These are phyloP conservation scores for Polymixis lichenea DNA, from an alignment of 2,888 invertebrate genomes.

Conservation along the genomic window DNA sequence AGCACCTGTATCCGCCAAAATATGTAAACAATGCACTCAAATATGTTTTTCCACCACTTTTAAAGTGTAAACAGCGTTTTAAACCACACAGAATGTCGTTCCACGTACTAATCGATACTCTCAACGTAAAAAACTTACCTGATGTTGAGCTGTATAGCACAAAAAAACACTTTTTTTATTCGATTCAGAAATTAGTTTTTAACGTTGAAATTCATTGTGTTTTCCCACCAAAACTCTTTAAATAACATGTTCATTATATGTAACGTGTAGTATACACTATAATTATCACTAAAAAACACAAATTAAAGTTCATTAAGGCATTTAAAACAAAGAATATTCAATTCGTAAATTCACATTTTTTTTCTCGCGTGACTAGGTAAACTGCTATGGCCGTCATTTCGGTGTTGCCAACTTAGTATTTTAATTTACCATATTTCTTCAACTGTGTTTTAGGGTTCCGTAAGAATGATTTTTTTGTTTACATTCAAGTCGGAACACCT, in stretches of 20 bases:
- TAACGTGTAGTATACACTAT: slow-evolving; percentile 11
- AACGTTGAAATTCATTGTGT: slow-evolving; percentile 56
- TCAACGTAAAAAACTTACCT: slow-evolving; percentile 79
- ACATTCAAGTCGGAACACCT: background rate
- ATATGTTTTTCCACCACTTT: slow-evolving; percentile 54
- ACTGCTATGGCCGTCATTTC: slow-evolving; percentile 78
- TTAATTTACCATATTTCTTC: slow-evolving; percentile 16
- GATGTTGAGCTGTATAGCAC: slow-evolving; percentile 72
- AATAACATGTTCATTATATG: slow-evolving; percentile 42
- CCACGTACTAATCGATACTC: slow-evolving; percentile 79
- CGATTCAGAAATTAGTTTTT: slow-evolving; percentile 67
- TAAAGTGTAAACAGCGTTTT: slow-evolving; percentile 53
- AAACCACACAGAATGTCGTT: slow-evolving; percentile 59
- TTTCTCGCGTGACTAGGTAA: slow-evolving; percentile 76
- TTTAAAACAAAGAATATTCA: slow-evolving; percentile 66
- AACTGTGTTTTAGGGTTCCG: background rate
- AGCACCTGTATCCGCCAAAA: slow-evolving; percentile 30
- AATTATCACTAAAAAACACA: slow-evolving; percentile 39
- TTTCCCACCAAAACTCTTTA: slow-evolving; percentile 48
- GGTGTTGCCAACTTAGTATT: slow-evolving; percentile 71
- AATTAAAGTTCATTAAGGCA: slow-evolving; percentile 54
- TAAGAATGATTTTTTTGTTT: slow-evolving; percentile 28
- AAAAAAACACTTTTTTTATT: slow-evolving; percentile 79
- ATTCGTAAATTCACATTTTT: slow-evolving; percentile 78
- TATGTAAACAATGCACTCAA: slow-evolving; percentile 68